Evolutionary conservation across 1,140 invertebrate species (phyloP).

Genomic region (Sitobion miscanthi): DNA sequence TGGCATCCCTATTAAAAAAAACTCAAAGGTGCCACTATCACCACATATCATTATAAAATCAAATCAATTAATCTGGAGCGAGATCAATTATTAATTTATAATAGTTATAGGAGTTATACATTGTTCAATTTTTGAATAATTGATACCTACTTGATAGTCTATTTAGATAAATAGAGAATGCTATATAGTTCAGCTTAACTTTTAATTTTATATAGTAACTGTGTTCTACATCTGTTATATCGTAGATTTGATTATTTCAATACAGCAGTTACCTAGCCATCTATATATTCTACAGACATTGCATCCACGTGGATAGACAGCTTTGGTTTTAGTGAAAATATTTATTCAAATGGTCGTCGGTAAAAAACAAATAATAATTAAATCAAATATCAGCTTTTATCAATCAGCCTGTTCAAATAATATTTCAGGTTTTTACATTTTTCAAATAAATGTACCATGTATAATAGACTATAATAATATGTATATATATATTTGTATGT

Average conservation of each 20-base stretch:
- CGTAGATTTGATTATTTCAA: background rate
- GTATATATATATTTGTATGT: background rate
- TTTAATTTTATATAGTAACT: background rate
- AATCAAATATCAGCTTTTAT: background rate
- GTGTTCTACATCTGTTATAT: too few relatives aligned
- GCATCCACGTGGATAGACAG: background rate
- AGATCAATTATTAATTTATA: too few relatives aligned
- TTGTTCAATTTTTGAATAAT: too few relatives aligned
- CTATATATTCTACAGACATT: background rate
- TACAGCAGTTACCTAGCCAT: background rate
- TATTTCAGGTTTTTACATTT: background rate
- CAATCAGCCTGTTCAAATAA: background rate
- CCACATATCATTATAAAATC: too few relatives aligned
- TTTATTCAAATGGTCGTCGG: background rate
- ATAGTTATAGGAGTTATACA: too few relatives aligned
- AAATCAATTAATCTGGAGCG: too few relatives aligned
- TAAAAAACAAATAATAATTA: background rate
- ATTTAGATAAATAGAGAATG: background rate
- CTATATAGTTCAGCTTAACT: background rate
- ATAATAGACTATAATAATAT: background rate
- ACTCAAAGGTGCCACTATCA: too few relatives aligned
- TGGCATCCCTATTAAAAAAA: too few relatives aligned
- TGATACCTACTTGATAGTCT: background rate
- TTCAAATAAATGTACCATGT: background rate
- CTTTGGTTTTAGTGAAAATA: background rate